These are phyloP conservation scores for Phaetusa simplex DNA, from an alignment of 2,113 vertebrate species.

Conservation along the genomic window DNA sequence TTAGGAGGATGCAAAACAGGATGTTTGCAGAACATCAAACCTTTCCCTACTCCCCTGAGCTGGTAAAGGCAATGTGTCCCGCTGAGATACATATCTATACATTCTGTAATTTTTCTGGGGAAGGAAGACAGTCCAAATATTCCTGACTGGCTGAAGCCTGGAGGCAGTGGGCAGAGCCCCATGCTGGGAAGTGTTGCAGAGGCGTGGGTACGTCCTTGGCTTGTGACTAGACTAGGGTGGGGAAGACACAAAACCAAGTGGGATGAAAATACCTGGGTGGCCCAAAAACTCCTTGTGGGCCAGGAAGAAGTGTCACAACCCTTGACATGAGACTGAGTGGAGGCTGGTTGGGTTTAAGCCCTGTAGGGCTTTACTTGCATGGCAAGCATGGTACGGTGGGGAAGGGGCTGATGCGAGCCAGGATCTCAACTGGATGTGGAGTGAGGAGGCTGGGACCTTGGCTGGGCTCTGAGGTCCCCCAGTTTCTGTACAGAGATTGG, in stretches of 20 bases:
- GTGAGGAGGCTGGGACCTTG: neutral
- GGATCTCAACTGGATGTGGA: neutral
- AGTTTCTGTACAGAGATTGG: neutral
- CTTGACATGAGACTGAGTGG: neutral
- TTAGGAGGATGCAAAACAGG: neutral
- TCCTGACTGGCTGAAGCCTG: neutral
- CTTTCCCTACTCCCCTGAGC: neutral
- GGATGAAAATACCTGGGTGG: neutral
- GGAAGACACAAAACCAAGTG: neutral
- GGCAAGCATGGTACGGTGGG: neutral
- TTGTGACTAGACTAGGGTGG: neutral
- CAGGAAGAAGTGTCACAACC: neutral
- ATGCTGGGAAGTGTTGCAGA: neutral
- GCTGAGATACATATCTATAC: rapidly evolving
- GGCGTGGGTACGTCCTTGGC: rapidly evolving
- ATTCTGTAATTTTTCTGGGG: rapidly evolving
- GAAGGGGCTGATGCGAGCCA: neutral
- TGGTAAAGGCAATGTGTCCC: neutral
- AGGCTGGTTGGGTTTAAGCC: neutral
- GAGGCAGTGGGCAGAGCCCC: neutral
- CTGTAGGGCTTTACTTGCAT: neutral
- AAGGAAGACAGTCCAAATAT: neutral
- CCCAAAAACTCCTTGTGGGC: neutral
- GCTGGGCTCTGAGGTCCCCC: neutral
- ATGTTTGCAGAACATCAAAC: neutral